These are phyloP conservation scores for Pseudocheirus occidentalis DNA, from an alignment of 2,797 vertebrate genomes.

Conservation along the genomic window DNA sequence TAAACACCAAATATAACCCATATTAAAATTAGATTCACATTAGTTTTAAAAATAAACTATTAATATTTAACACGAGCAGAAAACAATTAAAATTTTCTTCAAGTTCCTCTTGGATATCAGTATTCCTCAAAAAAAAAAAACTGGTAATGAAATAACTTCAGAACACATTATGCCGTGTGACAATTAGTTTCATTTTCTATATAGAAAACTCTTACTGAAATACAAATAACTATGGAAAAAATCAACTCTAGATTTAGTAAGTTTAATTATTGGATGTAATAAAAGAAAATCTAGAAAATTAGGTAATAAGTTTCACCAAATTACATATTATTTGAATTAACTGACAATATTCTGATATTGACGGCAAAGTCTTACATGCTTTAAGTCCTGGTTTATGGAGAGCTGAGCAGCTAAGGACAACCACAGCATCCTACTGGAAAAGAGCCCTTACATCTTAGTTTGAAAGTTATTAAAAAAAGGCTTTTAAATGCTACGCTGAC, in stretches of 20 bases:
- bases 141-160: background rate
- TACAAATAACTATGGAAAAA: background rate
- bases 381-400: background rate
- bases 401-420: background rate
- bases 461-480: background rate
- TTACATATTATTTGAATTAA: background rate
- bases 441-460: background rate
- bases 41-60: background rate
- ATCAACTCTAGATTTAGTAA: background rate
- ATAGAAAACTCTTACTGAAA: background rate
- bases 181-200: background rate
- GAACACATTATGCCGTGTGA: background rate
- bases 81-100: background rate
- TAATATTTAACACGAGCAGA: background rate
- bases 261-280: background rate
- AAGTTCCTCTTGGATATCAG: background rate
- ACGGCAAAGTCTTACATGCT: background rate
- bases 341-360: background rate
- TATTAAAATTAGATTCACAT: background rate
- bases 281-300: background rate
- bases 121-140: background rate
- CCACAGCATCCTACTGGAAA: background rate
- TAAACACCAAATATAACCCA: background rate
- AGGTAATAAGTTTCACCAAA: background rate
- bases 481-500: background rate